Evolutionary conservation across 1,140 invertebrate genomes (phyloP), one percentile per base, ranked within the genome.

Genomic region (Antheraea mylitta): DNA sequence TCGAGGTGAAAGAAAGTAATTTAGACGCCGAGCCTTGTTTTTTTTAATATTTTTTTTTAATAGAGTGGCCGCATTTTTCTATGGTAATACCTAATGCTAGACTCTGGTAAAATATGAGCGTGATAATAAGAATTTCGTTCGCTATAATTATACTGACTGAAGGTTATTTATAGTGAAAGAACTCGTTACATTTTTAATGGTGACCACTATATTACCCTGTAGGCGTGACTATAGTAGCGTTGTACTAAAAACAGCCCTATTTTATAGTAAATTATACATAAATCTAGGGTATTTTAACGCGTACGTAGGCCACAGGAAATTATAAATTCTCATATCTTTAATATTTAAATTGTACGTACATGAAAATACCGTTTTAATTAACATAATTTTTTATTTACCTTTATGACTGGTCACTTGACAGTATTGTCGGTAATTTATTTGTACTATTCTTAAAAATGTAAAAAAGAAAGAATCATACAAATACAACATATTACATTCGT

Each of bases 41-140:
- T 83, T 81, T 83, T 70, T 11, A 53, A 16, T 53, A 53, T 53
- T 16, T 53, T 53, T n/a, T 53, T 60, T 60, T 30, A 60, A 60
- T 37, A n/a, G n/a, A 8, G 13, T 42, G 62, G n/a, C 62, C 62
- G 37, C 38, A 7, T 22, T 65, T 70, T 80, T 79, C 82, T 80
- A 70, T 83, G 74, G 79, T 83, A 78, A 72, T 80, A 68, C 80
- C 77, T 86, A 86, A 89, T 83, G 77, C 77, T 83, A 89, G 81
- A 79, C 74, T 82, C 74, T 73, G 72, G 75, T 87, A 78, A 89
- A 86, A 83, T 86, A 89, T 83, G 80, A 81, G 76, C 80, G 82
- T 81, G 87, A 88, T 88, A 88, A 87, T 82, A 86, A 78, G 73
- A 83, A 87, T 86, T 87, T 86, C 77, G 80, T 86, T 76, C 80